A percentile compares a stretch with the other conserved stretches of the same genome.
Evolutionary conservation across 1,140 invertebrate species (phyloP).

Genomic region (Acromyrmex echinatior): DNA sequence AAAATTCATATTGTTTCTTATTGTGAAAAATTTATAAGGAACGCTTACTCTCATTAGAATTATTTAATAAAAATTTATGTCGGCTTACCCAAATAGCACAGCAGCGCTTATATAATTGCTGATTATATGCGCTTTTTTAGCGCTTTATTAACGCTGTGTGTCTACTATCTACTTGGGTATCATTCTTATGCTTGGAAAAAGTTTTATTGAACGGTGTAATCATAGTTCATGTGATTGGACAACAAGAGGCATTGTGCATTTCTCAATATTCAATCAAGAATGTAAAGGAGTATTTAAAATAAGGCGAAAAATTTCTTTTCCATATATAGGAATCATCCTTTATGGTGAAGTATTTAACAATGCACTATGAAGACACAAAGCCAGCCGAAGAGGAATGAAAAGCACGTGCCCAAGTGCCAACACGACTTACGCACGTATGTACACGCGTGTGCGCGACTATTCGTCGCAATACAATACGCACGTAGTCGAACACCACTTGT

Average conservation of each 20-base stretch:
- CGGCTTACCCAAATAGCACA: no score
- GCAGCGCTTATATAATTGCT: no score
- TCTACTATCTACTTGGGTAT: background rate
- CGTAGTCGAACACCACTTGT: conserved; percentile 79
- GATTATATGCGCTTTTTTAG: no score
- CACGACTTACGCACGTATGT: conserved; percentile 80
- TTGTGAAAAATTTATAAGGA: no score
- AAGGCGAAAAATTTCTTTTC: conserved; percentile 34
- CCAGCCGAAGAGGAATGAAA: conserved; percentile 69
- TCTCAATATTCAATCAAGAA: background rate
- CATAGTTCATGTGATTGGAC: background rate
- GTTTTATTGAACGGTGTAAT: background rate
- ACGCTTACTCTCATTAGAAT: no score
- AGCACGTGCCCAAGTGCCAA: conserved; percentile 85
- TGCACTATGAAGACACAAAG: conserved; percentile 60
- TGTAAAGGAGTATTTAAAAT: conserved; percentile 6
- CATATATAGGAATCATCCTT: background rate
- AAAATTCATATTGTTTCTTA: no score
- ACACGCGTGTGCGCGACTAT: conserved; percentile 70
- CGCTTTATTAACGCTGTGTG: no score
- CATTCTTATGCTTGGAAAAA: background rate
- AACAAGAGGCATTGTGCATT: background rate
- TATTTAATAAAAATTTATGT: no score
- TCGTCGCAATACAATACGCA: conserved; percentile 78
- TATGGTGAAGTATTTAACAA: conserved; percentile 74